A percentile compares a stretch with the other conserved stretches of the same genome.
Evolutionary conservation across 2,888 invertebrate species (phyloP).

Genomic region (Stratiomys singularior): DNA sequence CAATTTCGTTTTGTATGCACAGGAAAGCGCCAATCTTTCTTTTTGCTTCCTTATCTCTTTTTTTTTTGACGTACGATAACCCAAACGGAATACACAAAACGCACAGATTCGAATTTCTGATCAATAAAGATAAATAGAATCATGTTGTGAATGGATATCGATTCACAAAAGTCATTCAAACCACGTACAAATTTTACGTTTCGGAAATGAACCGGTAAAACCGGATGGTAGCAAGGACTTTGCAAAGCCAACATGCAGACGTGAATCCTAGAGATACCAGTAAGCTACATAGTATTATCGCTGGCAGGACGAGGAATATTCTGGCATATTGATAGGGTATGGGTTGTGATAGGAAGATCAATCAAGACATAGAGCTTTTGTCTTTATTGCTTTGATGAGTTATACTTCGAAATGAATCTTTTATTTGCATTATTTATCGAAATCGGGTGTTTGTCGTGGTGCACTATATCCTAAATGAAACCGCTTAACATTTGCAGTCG

Average conservation of each 20-base stretch:
- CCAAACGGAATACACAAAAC: background rate
- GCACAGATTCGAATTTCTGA: background rate
- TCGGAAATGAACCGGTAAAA: constrained; percentile 27
- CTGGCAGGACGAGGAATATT: no score
- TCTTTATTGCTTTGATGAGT: background rate
- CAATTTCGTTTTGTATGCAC: background rate
- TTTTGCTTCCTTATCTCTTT: constrained; percentile 12
- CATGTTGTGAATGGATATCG: background rate
- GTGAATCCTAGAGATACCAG: no score
- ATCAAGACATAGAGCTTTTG: constrained; percentile 1
- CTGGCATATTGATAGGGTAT: no score
- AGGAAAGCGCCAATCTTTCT: background rate
- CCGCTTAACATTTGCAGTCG: no score
- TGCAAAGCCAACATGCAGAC: no score
- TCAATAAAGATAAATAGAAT: constrained; percentile 13
- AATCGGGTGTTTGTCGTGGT: no score
- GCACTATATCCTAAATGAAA: no score
- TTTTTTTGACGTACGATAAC: constrained; percentile 12
- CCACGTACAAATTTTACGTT: constrained; percentile 30
- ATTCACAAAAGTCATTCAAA: constrained; percentile 3
- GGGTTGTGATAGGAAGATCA: background rate
- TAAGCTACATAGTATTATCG: no score
- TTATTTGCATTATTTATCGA: constrained; percentile 1
- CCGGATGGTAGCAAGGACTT: background rate
- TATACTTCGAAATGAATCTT: background rate